Conservation (phyloP, 2,113 vertebrate species). For the Phainopepla nitens region DNA sequence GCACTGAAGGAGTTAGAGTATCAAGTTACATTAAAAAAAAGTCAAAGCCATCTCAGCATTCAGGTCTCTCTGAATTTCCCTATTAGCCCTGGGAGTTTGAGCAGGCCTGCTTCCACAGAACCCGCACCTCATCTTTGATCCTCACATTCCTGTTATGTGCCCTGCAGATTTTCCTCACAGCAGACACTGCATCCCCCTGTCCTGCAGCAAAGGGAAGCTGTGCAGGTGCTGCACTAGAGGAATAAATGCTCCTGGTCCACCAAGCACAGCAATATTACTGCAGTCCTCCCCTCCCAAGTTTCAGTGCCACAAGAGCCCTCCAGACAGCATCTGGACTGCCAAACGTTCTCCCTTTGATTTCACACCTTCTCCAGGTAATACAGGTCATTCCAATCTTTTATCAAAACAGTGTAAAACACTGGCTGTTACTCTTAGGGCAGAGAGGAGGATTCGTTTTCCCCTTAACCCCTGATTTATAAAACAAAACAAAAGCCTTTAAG, state of each 20-base stretch:
- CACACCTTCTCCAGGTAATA: background rate
- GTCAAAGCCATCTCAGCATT: background rate
- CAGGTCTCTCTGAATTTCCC: rapidly evolving
- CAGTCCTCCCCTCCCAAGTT: background rate
- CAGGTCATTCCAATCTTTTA: background rate
- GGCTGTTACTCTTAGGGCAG: background rate
- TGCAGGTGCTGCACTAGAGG: background rate
- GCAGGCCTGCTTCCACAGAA: background rate
- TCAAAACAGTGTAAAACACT: background rate
- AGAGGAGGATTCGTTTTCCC: background rate
- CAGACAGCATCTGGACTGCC: background rate
- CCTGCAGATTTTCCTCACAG: background rate
- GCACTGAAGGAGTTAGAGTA: background rate
- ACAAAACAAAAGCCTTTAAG: background rate
- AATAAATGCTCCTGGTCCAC: background rate
- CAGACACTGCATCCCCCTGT: background rate
- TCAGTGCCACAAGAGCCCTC: background rate
- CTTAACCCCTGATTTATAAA: background rate
- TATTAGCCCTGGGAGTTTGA: background rate
- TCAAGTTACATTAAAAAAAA: rapidly evolving
- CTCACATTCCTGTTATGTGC: background rate
- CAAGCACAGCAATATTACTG: background rate
- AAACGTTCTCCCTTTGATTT: rapidly evolving
- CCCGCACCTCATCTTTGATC: background rate
- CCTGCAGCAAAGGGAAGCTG: background rate